phyloP scores from a whole-genome alignment of 2,797 vertebrate species.

The Austrolebias charrua region DNA sequence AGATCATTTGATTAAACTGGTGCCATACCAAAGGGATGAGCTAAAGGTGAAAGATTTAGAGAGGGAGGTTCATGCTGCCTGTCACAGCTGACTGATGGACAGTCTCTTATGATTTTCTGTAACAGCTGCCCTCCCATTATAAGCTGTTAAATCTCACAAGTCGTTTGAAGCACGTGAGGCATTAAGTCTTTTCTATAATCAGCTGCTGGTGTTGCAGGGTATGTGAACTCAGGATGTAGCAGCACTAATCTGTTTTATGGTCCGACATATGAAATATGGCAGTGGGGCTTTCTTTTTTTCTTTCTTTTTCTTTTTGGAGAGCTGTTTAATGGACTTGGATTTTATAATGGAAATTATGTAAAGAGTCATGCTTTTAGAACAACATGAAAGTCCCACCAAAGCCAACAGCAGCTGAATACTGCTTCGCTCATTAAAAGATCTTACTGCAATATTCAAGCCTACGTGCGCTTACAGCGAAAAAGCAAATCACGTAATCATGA shows the following conservation, averaged over 20 bases:
- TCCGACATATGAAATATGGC: background rate
- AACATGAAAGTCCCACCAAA: constrained; percentile 23
- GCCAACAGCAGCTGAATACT: constrained; percentile 6
- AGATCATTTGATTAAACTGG: too few relatives aligned
- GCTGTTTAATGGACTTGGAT: background rate
- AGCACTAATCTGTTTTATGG: constrained; percentile 3
- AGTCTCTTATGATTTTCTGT: constrained; percentile 1
- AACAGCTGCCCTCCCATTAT: background rate
- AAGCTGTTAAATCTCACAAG: constrained; percentile 12
- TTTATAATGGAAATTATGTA: constrained; percentile 6
- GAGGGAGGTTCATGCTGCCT: background rate
- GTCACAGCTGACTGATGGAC: background rate
- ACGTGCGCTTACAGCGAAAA: constrained; percentile 19
- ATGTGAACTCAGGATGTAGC: background rate
- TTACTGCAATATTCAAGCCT: constrained; percentile 20
- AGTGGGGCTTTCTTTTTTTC: constrained; percentile 7
- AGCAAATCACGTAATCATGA: constrained; percentile 35
- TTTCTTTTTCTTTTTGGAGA: background rate
- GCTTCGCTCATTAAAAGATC: constrained; percentile 25
- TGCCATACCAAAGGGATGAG: too few relatives aligned
- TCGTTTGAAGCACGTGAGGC: constrained; percentile 6
- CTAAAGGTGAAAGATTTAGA: too few relatives aligned
- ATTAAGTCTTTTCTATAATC: background rate
- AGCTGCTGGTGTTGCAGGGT: background rate
- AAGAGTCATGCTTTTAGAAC: background rate